Percentiles rank a stretch among this genome's conserved stretches.
Evolutionary conservation across 37 sponge, comb jelly and placozoan genomes (phyloP).

Genomic region (Dysidea cf. avara): DNA sequence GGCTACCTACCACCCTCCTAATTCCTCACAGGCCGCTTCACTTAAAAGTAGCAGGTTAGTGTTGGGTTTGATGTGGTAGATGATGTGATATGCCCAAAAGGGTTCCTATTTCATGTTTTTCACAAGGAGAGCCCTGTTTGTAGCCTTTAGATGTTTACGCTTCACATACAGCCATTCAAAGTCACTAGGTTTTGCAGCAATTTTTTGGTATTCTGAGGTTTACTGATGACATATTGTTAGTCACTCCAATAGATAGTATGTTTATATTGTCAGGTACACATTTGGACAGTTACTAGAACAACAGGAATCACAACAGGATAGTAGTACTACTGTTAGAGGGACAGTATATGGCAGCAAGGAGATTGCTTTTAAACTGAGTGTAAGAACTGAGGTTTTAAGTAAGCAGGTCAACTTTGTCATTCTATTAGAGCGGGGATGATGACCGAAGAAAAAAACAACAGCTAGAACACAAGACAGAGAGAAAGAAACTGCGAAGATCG

Average conservation of each 20-base stretch:
- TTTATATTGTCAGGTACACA: background rate
- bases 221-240: no score
- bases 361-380: constrained; percentile 27
- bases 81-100: no score
- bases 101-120: no score
- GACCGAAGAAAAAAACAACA: constrained; percentile 17
- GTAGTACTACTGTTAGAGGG: background rate
- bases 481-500: constrained; percentile 71
- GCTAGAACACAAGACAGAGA: constrained; percentile 62
- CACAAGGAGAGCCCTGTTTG: no score
- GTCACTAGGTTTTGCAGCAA: no score
- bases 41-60: no score
- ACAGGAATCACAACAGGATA: constrained; percentile 16
- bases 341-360: constrained; percentile 45
- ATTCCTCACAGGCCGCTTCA: background rate
- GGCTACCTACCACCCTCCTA: constrained; percentile 5
- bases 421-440: constrained; percentile 9
- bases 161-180: no score
- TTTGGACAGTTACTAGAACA: background rate
- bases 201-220: no score
- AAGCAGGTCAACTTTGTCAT: background rate
- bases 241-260: background rate
- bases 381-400: constrained; percentile 19
- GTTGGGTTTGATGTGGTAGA: no score
- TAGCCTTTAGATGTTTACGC: no score